phyloP scores from a whole-genome alignment of 2,797 vertebrate species.

The Parauchenoglanis ngamensis region DNA sequence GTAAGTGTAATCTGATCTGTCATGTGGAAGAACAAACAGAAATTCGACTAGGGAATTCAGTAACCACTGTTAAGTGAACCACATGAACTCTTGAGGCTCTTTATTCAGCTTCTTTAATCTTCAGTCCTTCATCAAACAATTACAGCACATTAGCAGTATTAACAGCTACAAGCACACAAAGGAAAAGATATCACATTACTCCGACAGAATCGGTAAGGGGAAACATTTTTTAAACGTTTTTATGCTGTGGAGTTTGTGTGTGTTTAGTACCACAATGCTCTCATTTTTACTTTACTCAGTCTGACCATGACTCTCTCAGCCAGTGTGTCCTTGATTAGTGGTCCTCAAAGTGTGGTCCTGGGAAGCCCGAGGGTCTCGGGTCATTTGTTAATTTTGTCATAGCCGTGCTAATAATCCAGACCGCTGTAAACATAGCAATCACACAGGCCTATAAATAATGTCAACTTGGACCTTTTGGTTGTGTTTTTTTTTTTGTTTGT shows the following conservation, averaged over 20 bases:
- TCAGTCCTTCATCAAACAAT: conserved; percentile 13
- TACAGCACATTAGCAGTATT: not conserved
- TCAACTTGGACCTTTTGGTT: too few relatives aligned
- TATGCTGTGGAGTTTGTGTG: not conserved
- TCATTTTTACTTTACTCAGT: not conserved
- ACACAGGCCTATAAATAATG: not conserved
- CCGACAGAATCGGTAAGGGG: not conserved
- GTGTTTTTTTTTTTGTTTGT: too few relatives aligned
- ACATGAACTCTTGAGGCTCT: conserved; percentile 6
- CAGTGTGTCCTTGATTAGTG: not conserved
- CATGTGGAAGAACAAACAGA: conserved; percentile 15
- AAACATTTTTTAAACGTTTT: not conserved
- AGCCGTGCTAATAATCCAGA: not conserved
- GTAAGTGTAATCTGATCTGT: conserved; percentile 58
- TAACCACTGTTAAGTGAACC: conserved; percentile 30
- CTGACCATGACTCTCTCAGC: not conserved
- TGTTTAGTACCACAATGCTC: not conserved
- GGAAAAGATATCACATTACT: not conserved
- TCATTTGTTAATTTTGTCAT: not conserved
- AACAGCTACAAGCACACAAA: not conserved
- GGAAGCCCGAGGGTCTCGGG: not conserved
- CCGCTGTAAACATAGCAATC: not conserved
- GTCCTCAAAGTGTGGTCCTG: not conserved
- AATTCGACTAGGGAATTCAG: conserved; percentile 27
- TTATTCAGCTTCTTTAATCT: conserved; percentile 20